Percentiles rank a stretch among this genome's conserved stretches.
Conservation (phyloP, 1,140 invertebrate species). For the Bombus consobrinus region DNA sequence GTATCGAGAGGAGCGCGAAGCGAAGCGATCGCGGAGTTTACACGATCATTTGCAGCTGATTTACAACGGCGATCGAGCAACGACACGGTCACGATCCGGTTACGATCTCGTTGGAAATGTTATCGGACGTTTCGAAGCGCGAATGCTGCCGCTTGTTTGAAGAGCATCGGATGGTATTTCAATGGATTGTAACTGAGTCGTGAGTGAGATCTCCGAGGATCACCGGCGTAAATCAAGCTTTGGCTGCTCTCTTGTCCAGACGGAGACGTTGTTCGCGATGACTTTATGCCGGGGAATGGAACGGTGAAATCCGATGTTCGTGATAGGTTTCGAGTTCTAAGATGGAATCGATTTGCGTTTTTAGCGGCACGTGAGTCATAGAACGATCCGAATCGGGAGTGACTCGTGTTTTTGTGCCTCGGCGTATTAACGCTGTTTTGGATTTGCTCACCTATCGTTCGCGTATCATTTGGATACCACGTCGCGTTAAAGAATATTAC, state of each 20-base stretch:
- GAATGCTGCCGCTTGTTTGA: background rate
- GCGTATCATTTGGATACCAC: no score
- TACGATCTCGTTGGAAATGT: constrained; percentile 29
- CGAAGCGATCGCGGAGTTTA: background rate
- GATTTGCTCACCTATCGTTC: no score
- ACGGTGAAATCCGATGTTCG: constrained; percentile 13
- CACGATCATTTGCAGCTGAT: constrained; percentile 30
- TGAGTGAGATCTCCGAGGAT: constrained; percentile 21
- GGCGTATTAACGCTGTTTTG: no score
- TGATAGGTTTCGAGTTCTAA: constrained; percentile 7
- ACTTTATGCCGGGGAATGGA: constrained; percentile 14
- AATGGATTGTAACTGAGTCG: constrained; percentile 25
- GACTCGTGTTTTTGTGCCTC: no score
- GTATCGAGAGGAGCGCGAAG: constrained; percentile 2
- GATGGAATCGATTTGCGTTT: background rate
- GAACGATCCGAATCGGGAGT: no score
- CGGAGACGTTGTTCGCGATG: constrained; percentile 22
- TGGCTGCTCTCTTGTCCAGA: background rate
- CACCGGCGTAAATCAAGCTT: constrained; percentile 30
- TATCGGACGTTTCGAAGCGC: constrained; percentile 7
- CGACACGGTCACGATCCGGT: constrained; percentile 36
- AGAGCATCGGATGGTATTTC: constrained; percentile 41
- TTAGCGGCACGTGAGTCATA: no score
- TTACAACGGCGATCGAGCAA: constrained; percentile 24
- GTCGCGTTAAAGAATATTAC: no score